phyloP scores from a whole-genome alignment of 2,888 invertebrate genomes.

The Sturmia bella region DNA sequence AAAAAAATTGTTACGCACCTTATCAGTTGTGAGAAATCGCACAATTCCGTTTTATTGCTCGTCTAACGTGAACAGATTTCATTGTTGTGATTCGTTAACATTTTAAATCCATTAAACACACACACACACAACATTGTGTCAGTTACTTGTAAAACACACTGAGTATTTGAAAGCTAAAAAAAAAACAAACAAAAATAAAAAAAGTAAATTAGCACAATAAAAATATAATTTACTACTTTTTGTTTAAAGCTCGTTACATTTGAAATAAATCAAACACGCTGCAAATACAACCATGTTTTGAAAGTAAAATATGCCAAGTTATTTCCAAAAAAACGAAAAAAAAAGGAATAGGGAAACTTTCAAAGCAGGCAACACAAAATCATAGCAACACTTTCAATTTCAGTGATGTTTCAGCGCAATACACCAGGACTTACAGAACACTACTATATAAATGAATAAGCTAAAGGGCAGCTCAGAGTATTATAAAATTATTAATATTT shows the following conservation, averaged over 20 bases:
- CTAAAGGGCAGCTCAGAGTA: too few species aligned
- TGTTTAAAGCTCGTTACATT: slow-evolving; percentile 64
- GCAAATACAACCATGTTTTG: slow-evolving; percentile 16
- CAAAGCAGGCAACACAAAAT: slow-evolving; percentile 16
- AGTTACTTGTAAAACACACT: slow-evolving; percentile 6
- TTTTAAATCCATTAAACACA: slow-evolving; percentile 42
- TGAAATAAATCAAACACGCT: slow-evolving; percentile 27
- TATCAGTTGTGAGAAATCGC: slow-evolving; percentile 73
- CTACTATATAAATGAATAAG: too few species aligned
- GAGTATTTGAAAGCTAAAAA: slow-evolving; percentile 38
- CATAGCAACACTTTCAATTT: too few species aligned
- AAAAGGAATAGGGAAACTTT: background rate
- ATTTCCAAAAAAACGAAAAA: background rate
- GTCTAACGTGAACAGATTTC: slow-evolving; percentile 60
- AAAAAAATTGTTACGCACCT: slow-evolving; percentile 65
- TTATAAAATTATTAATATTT: too few species aligned
- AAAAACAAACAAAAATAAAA: slow-evolving; percentile 22
- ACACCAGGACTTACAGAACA: too few species aligned
- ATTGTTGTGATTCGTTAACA: slow-evolving; percentile 36
- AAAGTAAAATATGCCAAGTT: slow-evolving; percentile 34
- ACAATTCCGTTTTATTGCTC: slow-evolving; percentile 54
- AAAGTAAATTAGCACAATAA: slow-evolving; percentile 29
- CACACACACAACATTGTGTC: too few species aligned
- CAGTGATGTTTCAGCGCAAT: too few species aligned
- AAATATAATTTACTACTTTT: slow-evolving; percentile 61